Evolutionary conservation across 2,888 invertebrate genomes (phyloP), one percentile per base, ranked within the genome.

Genomic region (Caenorhabditis zanzibari): DNA sequence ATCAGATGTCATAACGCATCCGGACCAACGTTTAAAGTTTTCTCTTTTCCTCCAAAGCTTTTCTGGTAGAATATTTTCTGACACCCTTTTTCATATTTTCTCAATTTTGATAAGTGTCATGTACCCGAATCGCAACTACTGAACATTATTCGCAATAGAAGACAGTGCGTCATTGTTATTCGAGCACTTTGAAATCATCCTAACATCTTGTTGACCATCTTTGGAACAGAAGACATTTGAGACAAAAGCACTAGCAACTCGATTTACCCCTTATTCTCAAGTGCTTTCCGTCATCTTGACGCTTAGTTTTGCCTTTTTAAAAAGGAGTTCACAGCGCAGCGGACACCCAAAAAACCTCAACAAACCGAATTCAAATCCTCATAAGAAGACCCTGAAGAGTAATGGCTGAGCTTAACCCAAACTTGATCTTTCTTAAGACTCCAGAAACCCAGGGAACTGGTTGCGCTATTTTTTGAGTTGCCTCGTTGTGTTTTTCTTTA

Each of bases 391-490:
- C 22, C 24, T 35, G 19, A 69, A 77, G 76, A 77, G 28, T 69
- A 77, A 77, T 77, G 77, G 69, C 14, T 6, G n/a, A 32, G 68
- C 44, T 44, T 77, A 61, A 76, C 68, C 69, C 68, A n/a, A 76
- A 76, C 76, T 68, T 76, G 68, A 69, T 69, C 66, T 38, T 38
- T 49, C 41, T 41, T 24, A 41, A 58, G 61, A 47, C 49, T 10
- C 28, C 26, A 52, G 28, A 54, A 64, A 56, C 26, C 41, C 6
- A 58, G 16, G 28, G 38, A 47, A 54, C 24, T 35, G 49, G n/a
- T n/a, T n/a, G n/a, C 44, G 32, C 2, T 12, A 16, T 49, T 44
- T 64, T 28, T 32, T 19, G 38, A 5, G 14, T 47, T 28, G 7
- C 12, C 52, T 9, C n/a, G 44, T 10, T 66, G 28, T 47, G n/a